Base-by-base conservation (phyloP, 2,888 invertebrate genomes). In the Hyalella azteca region DNA sequence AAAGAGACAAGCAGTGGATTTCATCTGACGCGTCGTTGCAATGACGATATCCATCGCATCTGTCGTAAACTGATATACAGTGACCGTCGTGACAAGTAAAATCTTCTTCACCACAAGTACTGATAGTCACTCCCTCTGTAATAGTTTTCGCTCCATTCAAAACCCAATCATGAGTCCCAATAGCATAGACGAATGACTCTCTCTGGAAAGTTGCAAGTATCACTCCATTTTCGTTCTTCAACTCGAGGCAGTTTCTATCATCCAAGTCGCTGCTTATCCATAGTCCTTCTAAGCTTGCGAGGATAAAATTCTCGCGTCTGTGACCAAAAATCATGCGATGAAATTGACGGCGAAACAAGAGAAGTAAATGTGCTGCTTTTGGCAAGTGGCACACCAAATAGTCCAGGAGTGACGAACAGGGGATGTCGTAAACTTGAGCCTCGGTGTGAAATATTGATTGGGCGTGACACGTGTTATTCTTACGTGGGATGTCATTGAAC, bases 11-110 rank as follows among this genome's bases (percentile, higher is more conserved):
- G 32, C 81, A 81, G 26, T 79, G 50, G 40, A 78, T 77, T n/a
- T 81, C 81, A 41, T 81, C 81, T 7, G 81, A 79, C 9, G 77
- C 81, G 50, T 81, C 81, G 39, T 41, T 19, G 45, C 81, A 81
- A 54, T 81, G 78, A 1, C 77, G 78, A 13, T 45, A 79, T 49
- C 78, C 78, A 22, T 81, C 79, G n/a, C 81, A 81, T 9, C 78
- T 32, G 9, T 73, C 45, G 77, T 79, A 60, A 41, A 81, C 29
- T 0, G 60, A 49, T 11, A 81, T 60, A 26, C 81, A 81, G 41
- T 79, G 54, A 13, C 81, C 81, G 66, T 73, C 78, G 22, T 49
- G 48, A 54, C 81, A 81, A 19, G 81, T 81, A 73, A 59, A 81
- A 41, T 81, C 78, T 9, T 79, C 50, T 32, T 11, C 9, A 9